Base-by-base conservation (phyloP, 1,140 invertebrate species). In the Cyclargus thomasi region DNA sequence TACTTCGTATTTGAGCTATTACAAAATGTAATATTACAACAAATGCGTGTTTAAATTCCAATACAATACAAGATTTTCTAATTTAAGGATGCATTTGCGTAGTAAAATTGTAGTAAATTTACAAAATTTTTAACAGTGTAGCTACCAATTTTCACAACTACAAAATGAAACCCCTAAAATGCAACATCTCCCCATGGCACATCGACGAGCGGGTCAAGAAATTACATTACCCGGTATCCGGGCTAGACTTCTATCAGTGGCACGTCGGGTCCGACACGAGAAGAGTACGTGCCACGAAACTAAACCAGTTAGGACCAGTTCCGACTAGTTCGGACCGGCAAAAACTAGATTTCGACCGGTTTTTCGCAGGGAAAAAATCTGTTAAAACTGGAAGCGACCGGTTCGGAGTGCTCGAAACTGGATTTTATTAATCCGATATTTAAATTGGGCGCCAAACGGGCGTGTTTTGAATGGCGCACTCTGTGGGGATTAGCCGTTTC, bases 361-460 rank as follows among this genome's bases (percentile, higher is more conserved):
- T 47, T 47, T 47, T 47, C 1, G 1, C 36, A 14, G 36, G 2
- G 7, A 39, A 39, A 35, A 35, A 39, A 39, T 2, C 39, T 0
- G 39, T 14, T 47, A 47, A 2, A 47, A 16, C 11, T 11, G 14
- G 39, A 47, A 47, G 10, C 39, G 0, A 47, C 39, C 39, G 14
- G 39, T 11, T 47, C 14, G 39, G 39, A 47, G 39, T 47, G 1
- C 39, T 47, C 0, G 39, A 47, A 47, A 47, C 39, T 47, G 39
- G 39, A 47, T 47, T 47, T 47, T 47, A 47, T 47, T 47, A 47
- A 47, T 47, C 39, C 39, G 39, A 47, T 47, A 47, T 47, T 47
- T 47, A 47, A 47, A 47, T 47, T 47, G 39, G 39, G 39, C 39
- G 39, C 39, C 39, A 14, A 47, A 47, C 39, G 39, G 14, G 14